These are phyloP conservation scores for Leptopilina clavipes DNA, from an alignment of 1,140 invertebrate species.

Conservation along the genomic window DNA sequence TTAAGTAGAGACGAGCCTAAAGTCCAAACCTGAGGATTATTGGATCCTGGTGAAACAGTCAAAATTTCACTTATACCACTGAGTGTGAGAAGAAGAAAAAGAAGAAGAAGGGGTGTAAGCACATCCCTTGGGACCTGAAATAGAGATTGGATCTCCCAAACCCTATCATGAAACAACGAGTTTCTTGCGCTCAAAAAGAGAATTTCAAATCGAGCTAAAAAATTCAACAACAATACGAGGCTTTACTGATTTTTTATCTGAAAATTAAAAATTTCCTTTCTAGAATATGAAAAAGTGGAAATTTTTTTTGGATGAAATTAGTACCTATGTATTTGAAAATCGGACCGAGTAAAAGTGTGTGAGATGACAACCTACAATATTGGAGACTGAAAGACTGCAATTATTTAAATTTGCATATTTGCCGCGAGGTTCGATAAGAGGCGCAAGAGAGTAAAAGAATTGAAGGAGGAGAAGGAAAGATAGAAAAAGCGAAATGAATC, in stretches of 20 bases:
- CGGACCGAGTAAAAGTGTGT: too few species aligned
- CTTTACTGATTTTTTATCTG: neutral
- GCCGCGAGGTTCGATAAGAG: neutral
- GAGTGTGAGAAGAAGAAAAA: neutral
- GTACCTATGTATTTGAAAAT: too few species aligned
- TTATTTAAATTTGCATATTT: constrained; percentile 34
- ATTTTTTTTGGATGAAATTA: neutral
- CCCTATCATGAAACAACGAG: constrained; percentile 10
- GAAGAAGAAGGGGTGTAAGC: neutral
- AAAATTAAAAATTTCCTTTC: too few species aligned
- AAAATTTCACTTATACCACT: constrained; percentile 59
- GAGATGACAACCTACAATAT: constrained; percentile 37
- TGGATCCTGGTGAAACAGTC: constrained; percentile 58
- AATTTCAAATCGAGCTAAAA: neutral
- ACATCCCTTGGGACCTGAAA: neutral
- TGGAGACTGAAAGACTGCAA: neutral
- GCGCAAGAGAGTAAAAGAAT: too few species aligned
- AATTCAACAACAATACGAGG: neutral
- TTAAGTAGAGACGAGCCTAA: constrained; percentile 57
- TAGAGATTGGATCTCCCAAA: constrained; percentile 27
- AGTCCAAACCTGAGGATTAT: constrained; percentile 56
- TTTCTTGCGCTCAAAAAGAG: constrained; percentile 10
- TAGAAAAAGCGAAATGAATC: too few species aligned
- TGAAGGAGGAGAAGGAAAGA: too few species aligned
- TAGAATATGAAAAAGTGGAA: too few species aligned